Percentiles rank a stretch among this genome's conserved stretches.
These are phyloP conservation scores for Tetrapedia diversipes DNA, from an alignment of 2,888 invertebrate genomes.

Conservation along the genomic window DNA sequence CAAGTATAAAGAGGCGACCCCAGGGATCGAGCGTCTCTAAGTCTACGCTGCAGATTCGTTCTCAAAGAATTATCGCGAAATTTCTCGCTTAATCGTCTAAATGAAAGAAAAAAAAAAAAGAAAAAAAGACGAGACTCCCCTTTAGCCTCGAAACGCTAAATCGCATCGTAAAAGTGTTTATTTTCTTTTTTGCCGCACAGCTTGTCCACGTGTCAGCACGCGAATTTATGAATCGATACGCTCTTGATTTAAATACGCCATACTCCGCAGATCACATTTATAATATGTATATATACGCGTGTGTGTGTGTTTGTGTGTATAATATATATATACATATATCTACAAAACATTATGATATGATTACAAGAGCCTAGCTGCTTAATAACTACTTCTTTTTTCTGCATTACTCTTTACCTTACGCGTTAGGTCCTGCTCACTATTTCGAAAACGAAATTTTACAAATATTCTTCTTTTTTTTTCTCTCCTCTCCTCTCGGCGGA, in stretches of 20 bases:
- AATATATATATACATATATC: conserved; percentile 56
- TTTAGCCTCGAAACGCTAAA: neutral
- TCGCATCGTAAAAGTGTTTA: neutral
- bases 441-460: conserved; percentile 42
- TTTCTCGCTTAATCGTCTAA: conserved; percentile 19
- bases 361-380: conserved; percentile 73
- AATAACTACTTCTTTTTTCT: conserved; percentile 52
- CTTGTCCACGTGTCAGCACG: conserved; percentile 17
- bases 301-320: conserved; percentile 4
- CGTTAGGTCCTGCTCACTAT: conserved; percentile 68
- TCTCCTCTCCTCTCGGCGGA: conserved; percentile 25
- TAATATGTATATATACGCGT: conserved; percentile 25
- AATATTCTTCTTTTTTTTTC: conserved; percentile 14
- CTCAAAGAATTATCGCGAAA: conserved; percentile 33
- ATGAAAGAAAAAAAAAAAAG: too few species aligned
- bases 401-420: conserved; percentile 31
- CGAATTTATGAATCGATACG: conserved; percentile 51
- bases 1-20: neutral
- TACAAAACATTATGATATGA: conserved; percentile 75
- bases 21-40: too few species aligned
- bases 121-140: conserved; percentile 1
- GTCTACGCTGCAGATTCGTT: conserved; percentile 24
- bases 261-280: conserved; percentile 56
- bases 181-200: conserved; percentile 1
- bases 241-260: conserved; percentile 61